Evolutionary conservation across 2,113 vertebrate species (phyloP).

Genomic region (Macrotus californicus): DNA sequence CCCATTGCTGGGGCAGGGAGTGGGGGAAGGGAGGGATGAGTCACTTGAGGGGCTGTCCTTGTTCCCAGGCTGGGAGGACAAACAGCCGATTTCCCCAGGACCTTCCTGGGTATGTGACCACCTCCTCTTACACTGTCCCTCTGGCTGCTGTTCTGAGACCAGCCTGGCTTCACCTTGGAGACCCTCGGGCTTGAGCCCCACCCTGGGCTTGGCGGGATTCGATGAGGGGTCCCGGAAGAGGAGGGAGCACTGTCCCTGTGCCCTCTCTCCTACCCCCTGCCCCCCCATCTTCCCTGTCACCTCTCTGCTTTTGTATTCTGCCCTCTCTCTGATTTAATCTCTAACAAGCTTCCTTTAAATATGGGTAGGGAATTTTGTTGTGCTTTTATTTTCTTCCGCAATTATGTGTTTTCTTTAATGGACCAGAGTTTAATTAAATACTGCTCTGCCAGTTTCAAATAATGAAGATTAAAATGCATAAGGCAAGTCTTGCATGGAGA

Average conservation of each 20-base stretch:
- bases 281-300: no score
- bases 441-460: constrained; percentile 41
- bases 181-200: not conserved
- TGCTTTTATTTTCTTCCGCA: constrained; percentile 59
- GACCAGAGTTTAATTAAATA: constrained; percentile 67
- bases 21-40: not conserved
- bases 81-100: no score
- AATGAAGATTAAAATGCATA: constrained; percentile 56
- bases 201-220: not conserved
- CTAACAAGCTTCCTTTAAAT: not conserved
- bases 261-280: fast-evolving
- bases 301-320: not conserved
- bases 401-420: constrained; percentile 65
- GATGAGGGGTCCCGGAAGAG: not conserved
- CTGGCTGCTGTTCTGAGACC: not conserved
- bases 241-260: not conserved
- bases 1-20: not conserved
- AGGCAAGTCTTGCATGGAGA: not conserved
- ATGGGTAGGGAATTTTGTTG: constrained; percentile 27
- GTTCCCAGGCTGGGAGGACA: not conserved
- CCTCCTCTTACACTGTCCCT: fast-evolving
- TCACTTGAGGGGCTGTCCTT: not conserved
- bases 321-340: not conserved
- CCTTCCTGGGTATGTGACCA: not conserved
- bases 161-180: not conserved